Percentiles rank a stretch among this genome's conserved stretches.
phyloP scores from a whole-genome alignment of 92 coral and sea anemone genomes.

The Pocillopora meandrina region DNA sequence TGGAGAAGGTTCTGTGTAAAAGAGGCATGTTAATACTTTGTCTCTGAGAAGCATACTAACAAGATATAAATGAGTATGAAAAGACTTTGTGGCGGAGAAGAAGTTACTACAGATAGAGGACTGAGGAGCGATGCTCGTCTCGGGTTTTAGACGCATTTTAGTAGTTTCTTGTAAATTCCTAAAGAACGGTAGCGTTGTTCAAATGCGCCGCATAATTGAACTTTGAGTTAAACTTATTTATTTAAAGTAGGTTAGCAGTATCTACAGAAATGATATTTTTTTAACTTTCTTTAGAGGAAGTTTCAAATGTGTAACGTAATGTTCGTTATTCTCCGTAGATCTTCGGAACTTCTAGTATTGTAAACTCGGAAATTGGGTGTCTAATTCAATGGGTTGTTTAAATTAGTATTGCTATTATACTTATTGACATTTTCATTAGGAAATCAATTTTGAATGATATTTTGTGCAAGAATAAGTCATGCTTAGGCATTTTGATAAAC shows the following conservation, averaged over 20 bases:
- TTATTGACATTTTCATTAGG: background rate
- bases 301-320: background rate
- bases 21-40: too few species aligned
- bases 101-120: too few species aligned
- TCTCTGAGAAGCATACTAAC: too few species aligned
- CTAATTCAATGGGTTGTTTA: background rate
- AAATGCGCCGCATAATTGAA: too few species aligned
- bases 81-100: too few species aligned
- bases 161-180: too few species aligned
- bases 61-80: too few species aligned
- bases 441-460: background rate
- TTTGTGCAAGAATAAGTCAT: slow-evolving; percentile 1
- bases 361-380: background rate
- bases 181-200: too few species aligned
- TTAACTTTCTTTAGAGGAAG: background rate
- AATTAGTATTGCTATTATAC: background rate
- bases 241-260: background rate
- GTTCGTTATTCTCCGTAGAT: slow-evolving; percentile 2
- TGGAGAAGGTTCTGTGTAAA: too few species aligned
- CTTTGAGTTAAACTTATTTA: too few species aligned
- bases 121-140: too few species aligned
- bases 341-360: background rate
- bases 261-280: background rate
- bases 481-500: background rate
- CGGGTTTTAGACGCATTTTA: too few species aligned